Conservation (phyloP, 1,140 invertebrate genomes). For the Lysiphlebus fabarum region DNA sequence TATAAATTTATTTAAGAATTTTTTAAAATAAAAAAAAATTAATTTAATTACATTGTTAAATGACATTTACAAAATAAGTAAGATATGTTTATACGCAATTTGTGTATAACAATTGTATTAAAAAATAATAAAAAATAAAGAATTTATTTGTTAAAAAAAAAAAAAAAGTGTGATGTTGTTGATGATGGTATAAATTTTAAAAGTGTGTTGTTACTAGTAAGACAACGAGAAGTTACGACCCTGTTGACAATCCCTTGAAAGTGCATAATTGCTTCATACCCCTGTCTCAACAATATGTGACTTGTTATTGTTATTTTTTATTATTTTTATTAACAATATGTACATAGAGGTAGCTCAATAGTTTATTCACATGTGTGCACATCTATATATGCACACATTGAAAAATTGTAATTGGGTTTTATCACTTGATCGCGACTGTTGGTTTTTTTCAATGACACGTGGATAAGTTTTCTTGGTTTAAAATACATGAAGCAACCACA, state of each 20-base stretch:
- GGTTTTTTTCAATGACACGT: constrained; percentile 1
- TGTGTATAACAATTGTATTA: not conserved
- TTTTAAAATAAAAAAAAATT: too few relatives aligned
- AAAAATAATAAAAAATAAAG: constrained; percentile 1
- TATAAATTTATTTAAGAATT: too few relatives aligned
- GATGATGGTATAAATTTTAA: not conserved
- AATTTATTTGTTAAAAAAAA: not conserved
- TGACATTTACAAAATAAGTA: too few relatives aligned
- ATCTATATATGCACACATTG: constrained; percentile 11
- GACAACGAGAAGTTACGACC: constrained; percentile 19
- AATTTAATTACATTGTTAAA: too few relatives aligned
- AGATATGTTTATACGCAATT: too few relatives aligned
- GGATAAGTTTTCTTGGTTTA: not conserved
- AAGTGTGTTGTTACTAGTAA: constrained; percentile 11
- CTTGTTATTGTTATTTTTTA: too few relatives aligned
- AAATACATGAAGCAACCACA: not conserved
- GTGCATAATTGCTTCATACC: constrained; percentile 24
- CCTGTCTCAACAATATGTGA: not conserved
- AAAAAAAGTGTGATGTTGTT: constrained; percentile 10
- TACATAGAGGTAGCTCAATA: too few relatives aligned
- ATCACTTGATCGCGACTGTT: constrained; percentile 25
- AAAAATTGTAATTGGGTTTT: constrained; percentile 37
- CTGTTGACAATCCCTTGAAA: constrained; percentile 25
- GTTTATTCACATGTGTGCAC: constrained; percentile 2
- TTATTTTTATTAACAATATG: too few relatives aligned